Evolutionary conservation across 2,888 invertebrate species (phyloP).

Genomic region (Ormyrus pomaceus): DNA sequence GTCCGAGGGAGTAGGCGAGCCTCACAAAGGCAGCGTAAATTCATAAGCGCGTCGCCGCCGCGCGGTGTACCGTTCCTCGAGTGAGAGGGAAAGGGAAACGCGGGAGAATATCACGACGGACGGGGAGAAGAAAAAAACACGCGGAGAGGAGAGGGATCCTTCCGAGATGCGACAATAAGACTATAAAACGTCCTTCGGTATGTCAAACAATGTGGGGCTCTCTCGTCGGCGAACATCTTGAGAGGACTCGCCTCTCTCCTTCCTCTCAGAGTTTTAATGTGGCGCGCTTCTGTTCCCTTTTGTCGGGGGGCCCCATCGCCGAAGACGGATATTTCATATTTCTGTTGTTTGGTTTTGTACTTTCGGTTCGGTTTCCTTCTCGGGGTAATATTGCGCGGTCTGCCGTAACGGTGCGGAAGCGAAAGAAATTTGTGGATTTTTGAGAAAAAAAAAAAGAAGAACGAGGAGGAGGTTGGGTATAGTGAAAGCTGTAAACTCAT

Average conservation of each 20-base stretch:
- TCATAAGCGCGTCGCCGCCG: constrained; percentile 66
- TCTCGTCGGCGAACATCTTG: constrained; percentile 23
- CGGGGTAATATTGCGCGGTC: background rate
- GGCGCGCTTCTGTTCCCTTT: constrained; percentile 27
- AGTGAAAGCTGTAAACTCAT: no score
- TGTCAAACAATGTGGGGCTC: constrained; percentile 41
- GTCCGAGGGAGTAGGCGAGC: constrained; percentile 51
- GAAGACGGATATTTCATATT: constrained; percentile 45
- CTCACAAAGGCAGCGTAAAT: constrained; percentile 67
- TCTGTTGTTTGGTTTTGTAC: constrained; percentile 19
- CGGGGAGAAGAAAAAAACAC: constrained; percentile 14
- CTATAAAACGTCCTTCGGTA: constrained; percentile 63
- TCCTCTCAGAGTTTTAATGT: background rate
- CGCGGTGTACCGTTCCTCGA: background rate
- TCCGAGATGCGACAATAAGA: constrained; percentile 66
- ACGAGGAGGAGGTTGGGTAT: no score
- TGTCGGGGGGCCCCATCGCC: constrained; percentile 24
- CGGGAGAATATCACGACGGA: constrained; percentile 8
- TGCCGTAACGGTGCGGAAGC: background rate
- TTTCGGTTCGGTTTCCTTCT: constrained; percentile 32
- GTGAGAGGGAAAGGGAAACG: background rate
- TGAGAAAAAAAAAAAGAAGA: background rate
- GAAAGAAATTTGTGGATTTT: background rate
- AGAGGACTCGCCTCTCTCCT: constrained; percentile 22
- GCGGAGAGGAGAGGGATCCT: constrained; percentile 57